These are phyloP conservation scores for Dolichallabes microphthalmus DNA, from an alignment of 2,113 vertebrate species.

Conservation along the genomic window DNA sequence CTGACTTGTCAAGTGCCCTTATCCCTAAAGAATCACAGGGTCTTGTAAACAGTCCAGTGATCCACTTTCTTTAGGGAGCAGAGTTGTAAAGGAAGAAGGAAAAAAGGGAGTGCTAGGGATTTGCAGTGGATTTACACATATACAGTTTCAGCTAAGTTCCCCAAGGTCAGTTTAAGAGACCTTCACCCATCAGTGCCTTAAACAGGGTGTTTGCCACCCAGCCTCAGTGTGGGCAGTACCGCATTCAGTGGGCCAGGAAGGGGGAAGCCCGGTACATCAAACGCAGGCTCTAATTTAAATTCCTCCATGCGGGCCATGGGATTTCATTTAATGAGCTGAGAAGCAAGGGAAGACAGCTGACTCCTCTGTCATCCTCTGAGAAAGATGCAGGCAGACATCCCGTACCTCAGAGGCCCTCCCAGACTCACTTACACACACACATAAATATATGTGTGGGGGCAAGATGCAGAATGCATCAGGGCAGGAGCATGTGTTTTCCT, in stretches of 20 bases:
- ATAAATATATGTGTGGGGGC: conserved; percentile 22
- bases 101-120: conserved; percentile 72
- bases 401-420: conserved; percentile 58
- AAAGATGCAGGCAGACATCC: conserved; percentile 48
- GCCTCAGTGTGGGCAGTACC: conserved; percentile 57
- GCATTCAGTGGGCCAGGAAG: conserved; percentile 47
- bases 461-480: conserved; percentile 42
- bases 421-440: conserved; percentile 44
- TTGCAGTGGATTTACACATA: conserved; percentile 95
- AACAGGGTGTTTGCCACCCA: conserved; percentile 77
- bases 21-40: conserved; percentile 81
- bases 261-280: conserved; percentile 57
- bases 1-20: conserved; percentile 79
- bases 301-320: conserved; percentile 66
- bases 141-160: conserved; percentile 88
- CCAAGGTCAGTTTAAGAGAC: conserved; percentile 81
- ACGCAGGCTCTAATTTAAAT: conserved; percentile 71
- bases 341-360: conserved; percentile 71
- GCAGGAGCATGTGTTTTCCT: conserved; percentile 1
- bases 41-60: conserved; percentile 87
- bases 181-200: conserved; percentile 74
- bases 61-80: conserved; percentile 86
- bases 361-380: conserved; percentile 52
- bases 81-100: conserved; percentile 75
- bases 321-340: conserved; percentile 75